A percentile compares a stretch with the other conserved stretches of the same genome.
Evolutionary conservation across 2,113 vertebrate species (phyloP).

Genomic region (Puffinus mauretanicus): DNA sequence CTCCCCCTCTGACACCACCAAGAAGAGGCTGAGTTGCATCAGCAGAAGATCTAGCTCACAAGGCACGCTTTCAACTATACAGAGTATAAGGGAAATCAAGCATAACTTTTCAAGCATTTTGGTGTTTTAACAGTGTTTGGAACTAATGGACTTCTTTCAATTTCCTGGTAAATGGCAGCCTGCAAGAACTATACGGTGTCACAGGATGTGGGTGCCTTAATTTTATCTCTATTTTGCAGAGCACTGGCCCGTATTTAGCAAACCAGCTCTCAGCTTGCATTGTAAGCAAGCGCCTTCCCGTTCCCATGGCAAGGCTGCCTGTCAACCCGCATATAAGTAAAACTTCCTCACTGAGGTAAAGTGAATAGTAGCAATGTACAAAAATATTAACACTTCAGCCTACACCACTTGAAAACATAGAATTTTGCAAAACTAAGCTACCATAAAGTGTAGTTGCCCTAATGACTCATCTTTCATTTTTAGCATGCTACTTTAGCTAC

Average conservation of each 20-base stretch:
- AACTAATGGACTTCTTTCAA: background rate
- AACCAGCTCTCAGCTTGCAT: slow-evolving; percentile 47
- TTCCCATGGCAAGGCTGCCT: background rate
- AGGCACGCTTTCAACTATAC: background rate
- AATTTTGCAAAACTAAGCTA: background rate
- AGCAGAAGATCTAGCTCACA: background rate
- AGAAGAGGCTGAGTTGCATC: background rate
- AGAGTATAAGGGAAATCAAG: background rate
- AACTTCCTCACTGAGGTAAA: slow-evolving; percentile 18
- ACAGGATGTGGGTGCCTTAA: slow-evolving; percentile 79
- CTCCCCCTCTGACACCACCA: background rate
- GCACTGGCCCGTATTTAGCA: slow-evolving; percentile 15
- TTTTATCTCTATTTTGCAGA: slow-evolving; percentile 62
- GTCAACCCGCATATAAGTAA: background rate
- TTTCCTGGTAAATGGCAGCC: background rate
- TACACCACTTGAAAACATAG: background rate
- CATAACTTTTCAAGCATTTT: background rate
- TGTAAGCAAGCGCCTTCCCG: background rate
- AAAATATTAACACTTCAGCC: background rate
- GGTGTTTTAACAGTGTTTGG: background rate
- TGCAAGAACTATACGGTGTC: slow-evolving; percentile 16
- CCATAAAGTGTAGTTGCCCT: background rate
- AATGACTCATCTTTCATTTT: background rate
- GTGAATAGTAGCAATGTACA: background rate
- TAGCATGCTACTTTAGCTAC: background rate